A percentile compares a stretch with the other conserved stretches of the same genome.
These are phyloP conservation scores for Spondyliosoma cantharus DNA, from an alignment of 2,797 vertebrate species.

Conservation along the genomic window DNA sequence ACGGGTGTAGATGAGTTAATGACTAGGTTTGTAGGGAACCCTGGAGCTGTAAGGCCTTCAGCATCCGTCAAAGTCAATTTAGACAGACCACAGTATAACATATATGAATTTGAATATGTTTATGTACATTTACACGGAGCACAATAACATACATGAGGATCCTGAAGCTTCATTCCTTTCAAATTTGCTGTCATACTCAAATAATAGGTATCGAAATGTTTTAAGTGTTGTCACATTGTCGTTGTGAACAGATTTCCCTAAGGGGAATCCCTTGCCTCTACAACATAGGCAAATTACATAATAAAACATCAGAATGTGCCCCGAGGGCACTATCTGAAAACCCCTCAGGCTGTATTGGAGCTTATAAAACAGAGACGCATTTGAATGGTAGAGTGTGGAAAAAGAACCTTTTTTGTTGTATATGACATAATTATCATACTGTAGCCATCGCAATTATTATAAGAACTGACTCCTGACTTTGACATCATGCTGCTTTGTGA, in stretches of 20 bases:
- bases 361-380: slow-evolving; percentile 25
- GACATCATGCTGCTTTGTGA: slow-evolving; percentile 5
- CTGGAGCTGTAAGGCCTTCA: too few relatives aligned
- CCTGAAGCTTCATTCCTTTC: not conserved
- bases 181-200: not conserved
- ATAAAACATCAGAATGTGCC: slow-evolving; percentile 50
- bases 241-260: slow-evolving; percentile 21
- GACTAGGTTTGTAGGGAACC: not conserved
- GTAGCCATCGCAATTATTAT: slow-evolving; percentile 20
- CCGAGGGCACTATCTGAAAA: slow-evolving; percentile 21
- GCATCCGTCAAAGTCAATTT: not conserved
- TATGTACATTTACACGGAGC: not conserved
- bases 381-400: slow-evolving; percentile 10
- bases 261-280: slow-evolving; percentile 5
- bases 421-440: slow-evolving; percentile 30
- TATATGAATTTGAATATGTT: not conserved
- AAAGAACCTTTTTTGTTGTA: not conserved
- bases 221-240: slow-evolving; percentile 12
- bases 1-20: not conserved
- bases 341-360: slow-evolving; percentile 37
- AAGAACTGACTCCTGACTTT: slow-evolving; percentile 15
- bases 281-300: slow-evolving; percentile 40
- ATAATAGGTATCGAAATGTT: slow-evolving; percentile 12
- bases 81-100: too few relatives aligned
- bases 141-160: not conserved